Percentiles rank a stretch among this genome's conserved stretches.
Evolutionary conservation across 2,797 vertebrate genomes (phyloP).

Genomic region (Epinephelus coioides): DNA sequence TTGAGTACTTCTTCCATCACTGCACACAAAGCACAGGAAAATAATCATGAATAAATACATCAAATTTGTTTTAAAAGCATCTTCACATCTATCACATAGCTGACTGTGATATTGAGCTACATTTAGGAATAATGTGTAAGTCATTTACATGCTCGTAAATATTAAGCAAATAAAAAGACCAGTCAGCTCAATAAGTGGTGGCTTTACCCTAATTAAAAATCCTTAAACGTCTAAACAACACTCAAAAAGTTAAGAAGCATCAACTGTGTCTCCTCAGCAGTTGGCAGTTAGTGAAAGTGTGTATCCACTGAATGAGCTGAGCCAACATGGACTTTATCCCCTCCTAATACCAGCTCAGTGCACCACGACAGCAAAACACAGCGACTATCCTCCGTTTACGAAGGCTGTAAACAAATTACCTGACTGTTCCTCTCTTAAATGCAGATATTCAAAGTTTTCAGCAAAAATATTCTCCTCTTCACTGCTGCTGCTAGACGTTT

Average conservation of each 20-base stretch:
- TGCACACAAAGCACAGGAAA: too few species aligned
- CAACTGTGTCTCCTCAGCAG: background rate
- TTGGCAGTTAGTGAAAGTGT: background rate
- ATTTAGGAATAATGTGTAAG: background rate
- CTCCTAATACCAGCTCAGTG: background rate
- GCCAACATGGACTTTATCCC: background rate
- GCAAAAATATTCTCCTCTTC: rapidly evolving
- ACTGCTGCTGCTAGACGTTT: background rate
- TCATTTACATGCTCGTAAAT: background rate
- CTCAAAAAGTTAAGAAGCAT: background rate
- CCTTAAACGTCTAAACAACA: background rate
- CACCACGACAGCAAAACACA: background rate
- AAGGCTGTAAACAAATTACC: background rate
- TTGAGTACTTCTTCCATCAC: too few species aligned
- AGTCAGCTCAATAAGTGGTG: background rate
- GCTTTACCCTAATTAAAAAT: background rate
- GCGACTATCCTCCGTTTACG: rapidly evolving
- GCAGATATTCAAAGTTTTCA: constrained; percentile 1
- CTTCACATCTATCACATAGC: too few species aligned
- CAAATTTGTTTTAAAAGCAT: background rate
- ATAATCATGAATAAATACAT: background rate
- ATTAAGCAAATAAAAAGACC: background rate
- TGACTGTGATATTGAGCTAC: background rate
- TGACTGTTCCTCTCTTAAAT: rapidly evolving
- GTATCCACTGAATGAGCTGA: background rate